Percentiles rank a stretch among this genome's conserved stretches.
phyloP scores from a whole-genome alignment of 2,888 invertebrate species.

The Philereme transversata region DNA sequence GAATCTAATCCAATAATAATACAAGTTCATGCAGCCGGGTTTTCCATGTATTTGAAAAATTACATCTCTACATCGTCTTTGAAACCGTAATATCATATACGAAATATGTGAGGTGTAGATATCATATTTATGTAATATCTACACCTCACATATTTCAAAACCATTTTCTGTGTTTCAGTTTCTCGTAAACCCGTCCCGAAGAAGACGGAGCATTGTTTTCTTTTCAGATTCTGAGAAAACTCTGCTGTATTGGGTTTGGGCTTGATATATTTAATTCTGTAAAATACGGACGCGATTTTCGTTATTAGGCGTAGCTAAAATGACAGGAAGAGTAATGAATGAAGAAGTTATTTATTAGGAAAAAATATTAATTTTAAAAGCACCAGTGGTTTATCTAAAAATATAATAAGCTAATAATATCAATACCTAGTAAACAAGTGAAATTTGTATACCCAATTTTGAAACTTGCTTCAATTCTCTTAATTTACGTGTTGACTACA shows the following conservation, averaged over 20 bases:
- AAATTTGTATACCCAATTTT: too few relatives aligned
- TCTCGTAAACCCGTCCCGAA: neutral
- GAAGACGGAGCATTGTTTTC: conserved; percentile 1
- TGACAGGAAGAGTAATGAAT: neutral
- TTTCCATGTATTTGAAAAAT: conserved; percentile 3
- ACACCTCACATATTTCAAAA: neutral
- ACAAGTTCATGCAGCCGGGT: neutral
- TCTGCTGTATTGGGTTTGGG: conserved; percentile 1
- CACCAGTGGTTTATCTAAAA: too few relatives aligned
- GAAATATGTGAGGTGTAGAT: too few relatives aligned
- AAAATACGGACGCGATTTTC: conserved; percentile 4
- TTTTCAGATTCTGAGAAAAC: conserved; percentile 8
- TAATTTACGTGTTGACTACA: neutral
- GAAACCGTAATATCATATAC: neutral
- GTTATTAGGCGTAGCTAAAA: neutral
- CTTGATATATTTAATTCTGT: conserved; percentile 1
- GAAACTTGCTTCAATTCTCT: neutral
- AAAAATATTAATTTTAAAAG: too few relatives aligned
- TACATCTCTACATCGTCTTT: too few relatives aligned
- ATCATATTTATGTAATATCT: neutral
- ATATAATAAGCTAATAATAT: too few relatives aligned
- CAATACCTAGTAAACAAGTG: too few relatives aligned
- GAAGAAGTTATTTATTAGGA: too few relatives aligned
- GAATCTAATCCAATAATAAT: neutral
- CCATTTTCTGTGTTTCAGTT: neutral